Base-by-base conservation (phyloP, 1,140 invertebrate species). In the Stegodyphus dumicola region DNA sequence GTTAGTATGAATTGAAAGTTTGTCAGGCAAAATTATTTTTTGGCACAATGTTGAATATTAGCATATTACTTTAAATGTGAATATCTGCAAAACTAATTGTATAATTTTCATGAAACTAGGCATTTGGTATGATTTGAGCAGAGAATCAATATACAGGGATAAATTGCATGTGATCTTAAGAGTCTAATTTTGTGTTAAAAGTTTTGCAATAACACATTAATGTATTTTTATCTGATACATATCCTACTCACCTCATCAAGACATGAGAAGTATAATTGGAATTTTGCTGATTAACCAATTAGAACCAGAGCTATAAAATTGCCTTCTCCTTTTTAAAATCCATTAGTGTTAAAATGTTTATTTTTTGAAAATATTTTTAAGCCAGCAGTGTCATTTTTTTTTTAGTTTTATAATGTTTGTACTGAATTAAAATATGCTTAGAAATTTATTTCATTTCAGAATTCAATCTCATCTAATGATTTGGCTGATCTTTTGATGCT, bases 401-500 rank as follows among this genome's bases (percentile, higher is more conserved):
- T 15, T 74, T 18, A 49, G 13, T 15, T 15, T 18, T 51, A 11
- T 53, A 53, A 74, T 13, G 13, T 13, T 13, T 18, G 48, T 15
- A 52, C 18, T 60, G 54, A 56, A 66, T 70, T 79, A 11, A 11
- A 9, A 11, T 60, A 60, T 60, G 56, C 15, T 11, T 60, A 33
- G 33, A 33, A 33, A 33, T 33, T 33, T 60, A 11, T 60, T 60
- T 15, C 56, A 60, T 60, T 78, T 54, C 18, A 79, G 77, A 70
- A 49, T 33, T 53, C 77, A 49, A 13, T 79, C 9, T 13, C 33
- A 15, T 70, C 15, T 33, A 52, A 67, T 66, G 56, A 83, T 75
- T 53, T 83, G n/a, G 70, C 56, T 64, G 71, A 83, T 13, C 51
- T 83, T 5, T 66, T 83, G 48, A 66, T 60, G 10, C 15, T 83